These are phyloP conservation scores for Pseudococcus viburni DNA, from an alignment of 2,888 invertebrate genomes.

Conservation along the genomic window DNA sequence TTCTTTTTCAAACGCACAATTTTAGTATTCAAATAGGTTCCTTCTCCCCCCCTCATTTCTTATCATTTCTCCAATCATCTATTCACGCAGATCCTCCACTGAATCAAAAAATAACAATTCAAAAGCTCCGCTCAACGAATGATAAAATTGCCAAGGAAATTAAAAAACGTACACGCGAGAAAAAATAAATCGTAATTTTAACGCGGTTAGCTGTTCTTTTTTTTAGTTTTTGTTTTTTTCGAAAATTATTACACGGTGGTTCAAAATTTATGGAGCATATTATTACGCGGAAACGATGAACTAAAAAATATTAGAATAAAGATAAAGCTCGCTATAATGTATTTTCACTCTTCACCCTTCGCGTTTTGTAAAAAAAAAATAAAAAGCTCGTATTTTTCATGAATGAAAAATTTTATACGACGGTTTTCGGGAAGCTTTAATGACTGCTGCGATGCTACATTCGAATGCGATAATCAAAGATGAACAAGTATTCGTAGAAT, in stretches of 20 bases:
- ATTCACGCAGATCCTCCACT: too few species aligned
- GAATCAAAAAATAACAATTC: too few species aligned
- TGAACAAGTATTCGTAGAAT: too few species aligned
- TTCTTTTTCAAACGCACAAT: too few species aligned
- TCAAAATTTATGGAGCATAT: not conserved
- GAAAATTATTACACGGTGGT: not conserved
- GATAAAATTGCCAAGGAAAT: not conserved
- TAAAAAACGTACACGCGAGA: not conserved
- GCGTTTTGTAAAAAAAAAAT: not conserved
- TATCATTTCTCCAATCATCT: too few species aligned
- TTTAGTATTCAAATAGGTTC: too few species aligned
- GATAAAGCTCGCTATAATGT: not conserved
- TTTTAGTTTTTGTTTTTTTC: not conserved
- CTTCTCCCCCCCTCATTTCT: too few species aligned
- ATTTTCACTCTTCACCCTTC: not conserved
- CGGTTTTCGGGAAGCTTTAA: not conserved
- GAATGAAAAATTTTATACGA: not conserved
- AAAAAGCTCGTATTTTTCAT: not conserved
- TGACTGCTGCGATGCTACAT: not conserved
- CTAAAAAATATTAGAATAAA: conserved; percentile 20
- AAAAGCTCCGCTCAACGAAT: too few species aligned
- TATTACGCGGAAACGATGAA: conserved; percentile 11
- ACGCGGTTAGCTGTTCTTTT: not conserved
- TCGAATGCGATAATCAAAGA: not conserved
- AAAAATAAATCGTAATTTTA: not conserved